Base-by-base conservation (phyloP, 1,140 invertebrate species). In the Eriosoma lanigerum region DNA sequence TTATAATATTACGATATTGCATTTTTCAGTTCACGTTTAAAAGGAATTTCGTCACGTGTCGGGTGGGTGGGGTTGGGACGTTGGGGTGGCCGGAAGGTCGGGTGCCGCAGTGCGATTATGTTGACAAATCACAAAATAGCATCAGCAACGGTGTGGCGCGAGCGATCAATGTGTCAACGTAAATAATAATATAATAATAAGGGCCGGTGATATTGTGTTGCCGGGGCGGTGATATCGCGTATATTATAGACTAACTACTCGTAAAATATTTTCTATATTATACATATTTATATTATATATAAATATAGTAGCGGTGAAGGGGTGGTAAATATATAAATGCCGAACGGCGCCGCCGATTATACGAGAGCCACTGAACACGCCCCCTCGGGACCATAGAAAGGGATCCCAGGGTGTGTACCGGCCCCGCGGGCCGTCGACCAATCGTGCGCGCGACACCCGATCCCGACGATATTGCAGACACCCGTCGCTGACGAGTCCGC, bases 111-210 rank as follows among this genome's bases (percentile, higher is more conserved):
- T 17, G 24, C 1, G 56, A 78, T 76, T 76, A 76, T 56, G 73
- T 58, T 60, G 73, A 78, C 75, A 78, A 78, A 62, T 78, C 32
- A 78, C 56, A 62, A 78, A 78, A 78, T 78, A 78, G 75, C 75
- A 78, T 78, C 75, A 78, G 12, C 66, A 52, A 38, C n/a, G 32
- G 19, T 6, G 29, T 15, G 46, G 56, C 21, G 32, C 32, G 21
- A 54, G 32, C 54, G 56, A 29, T 21, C 66, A 21, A 17, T 50
- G 66, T 70, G 66, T 50, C 46, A 60, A 19, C 21, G 73, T 76
- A 58, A 76, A 76, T 9, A 26, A 26, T 29, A 19, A 15, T 10
- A 19, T 15, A 15, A 4, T 0, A 29, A 66, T 9, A 50, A 44
- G 64, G n/a, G 44, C 38, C n/a, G 64, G 38, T 24, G 38, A 32